A percentile compares a stretch with the other conserved stretches of the same genome.
phyloP scores from a whole-genome alignment of 2,888 invertebrate species.

The Aspidapion aeneum region DNA sequence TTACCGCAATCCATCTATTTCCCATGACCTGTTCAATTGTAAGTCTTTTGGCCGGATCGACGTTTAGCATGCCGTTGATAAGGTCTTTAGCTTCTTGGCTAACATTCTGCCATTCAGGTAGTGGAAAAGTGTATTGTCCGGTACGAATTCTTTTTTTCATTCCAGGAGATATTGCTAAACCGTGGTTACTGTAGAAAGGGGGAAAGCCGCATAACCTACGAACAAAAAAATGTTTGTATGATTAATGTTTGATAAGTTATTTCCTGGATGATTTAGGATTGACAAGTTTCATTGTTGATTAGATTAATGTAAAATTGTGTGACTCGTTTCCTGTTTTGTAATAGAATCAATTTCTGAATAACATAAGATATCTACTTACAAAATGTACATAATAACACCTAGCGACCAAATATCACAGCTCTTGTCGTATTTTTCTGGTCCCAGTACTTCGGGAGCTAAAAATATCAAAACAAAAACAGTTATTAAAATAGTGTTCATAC shows the following conservation, averaged over 20 bases:
- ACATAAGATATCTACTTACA: constrained; percentile 69
- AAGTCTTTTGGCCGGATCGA: constrained; percentile 86
- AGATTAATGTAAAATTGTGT: too few species aligned
- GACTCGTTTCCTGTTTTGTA: too few species aligned
- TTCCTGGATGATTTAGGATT: too few species aligned
- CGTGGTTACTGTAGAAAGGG: constrained; percentile 98
- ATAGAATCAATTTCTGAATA: too few species aligned
- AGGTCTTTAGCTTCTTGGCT: constrained; percentile 93
- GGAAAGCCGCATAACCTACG: constrained; percentile 94
- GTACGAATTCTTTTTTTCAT: constrained; percentile 96
- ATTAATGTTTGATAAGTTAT: too few species aligned
- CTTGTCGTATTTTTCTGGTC: constrained; percentile 97
- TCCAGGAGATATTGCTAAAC: constrained; percentile 96
- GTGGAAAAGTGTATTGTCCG: constrained; percentile 97
- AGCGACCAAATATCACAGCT: constrained; percentile 99
- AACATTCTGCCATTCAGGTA: constrained; percentile 94
- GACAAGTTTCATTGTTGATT: too few species aligned
- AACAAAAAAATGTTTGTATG: constrained; percentile 3
- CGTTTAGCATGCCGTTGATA: constrained; percentile 90
- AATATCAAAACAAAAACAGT: constrained; percentile 15
- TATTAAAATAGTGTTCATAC: constrained; percentile 3
- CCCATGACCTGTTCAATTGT: constrained; percentile 88
- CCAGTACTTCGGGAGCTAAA: constrained; percentile 71
- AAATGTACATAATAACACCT: constrained; percentile 98
- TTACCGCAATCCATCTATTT: constrained; percentile 83